A percentile compares a stretch with the other conserved stretches of the same genome.
These are phyloP conservation scores for Rhea pennata DNA, from an alignment of 2,113 vertebrate species.

Conservation along the genomic window DNA sequence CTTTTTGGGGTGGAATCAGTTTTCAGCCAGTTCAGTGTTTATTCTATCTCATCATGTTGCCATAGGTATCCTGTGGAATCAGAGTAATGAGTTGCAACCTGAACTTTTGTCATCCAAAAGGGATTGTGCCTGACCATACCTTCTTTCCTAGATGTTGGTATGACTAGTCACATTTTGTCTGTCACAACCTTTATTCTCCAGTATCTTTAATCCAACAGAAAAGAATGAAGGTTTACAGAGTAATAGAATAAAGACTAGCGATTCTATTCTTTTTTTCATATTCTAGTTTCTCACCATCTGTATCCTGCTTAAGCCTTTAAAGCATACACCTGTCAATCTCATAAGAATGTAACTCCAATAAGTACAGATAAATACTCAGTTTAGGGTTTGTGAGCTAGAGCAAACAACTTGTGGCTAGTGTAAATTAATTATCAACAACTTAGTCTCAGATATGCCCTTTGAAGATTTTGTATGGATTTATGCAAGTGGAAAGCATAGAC, in stretches of 20 bases:
- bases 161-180: not conserved
- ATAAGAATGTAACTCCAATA: not conserved
- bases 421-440: not conserved
- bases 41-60: rapidly evolving
- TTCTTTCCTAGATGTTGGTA: not conserved
- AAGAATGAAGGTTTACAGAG: not conserved
- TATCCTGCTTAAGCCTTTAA: not conserved
- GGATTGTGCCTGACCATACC: not conserved
- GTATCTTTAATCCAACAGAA: not conserved
- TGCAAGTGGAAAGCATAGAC: not conserved
- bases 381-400: not conserved
- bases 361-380: not conserved
- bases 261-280: not conserved
- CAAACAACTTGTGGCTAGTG: not conserved
- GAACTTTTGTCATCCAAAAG: not conserved
- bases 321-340: not conserved
- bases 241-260: not conserved
- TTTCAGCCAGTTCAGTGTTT: not conserved
- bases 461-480: not conserved
- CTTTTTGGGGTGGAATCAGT: not conserved
- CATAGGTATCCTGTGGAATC: not conserved
- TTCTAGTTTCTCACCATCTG: not conserved
- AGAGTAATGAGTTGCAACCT: not conserved
- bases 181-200: rapidly evolving
- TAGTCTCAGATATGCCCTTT: not conserved